These are phyloP conservation scores for Poecilia gillii DNA, from an alignment of 2,797 vertebrate species.

Conservation along the genomic window DNA sequence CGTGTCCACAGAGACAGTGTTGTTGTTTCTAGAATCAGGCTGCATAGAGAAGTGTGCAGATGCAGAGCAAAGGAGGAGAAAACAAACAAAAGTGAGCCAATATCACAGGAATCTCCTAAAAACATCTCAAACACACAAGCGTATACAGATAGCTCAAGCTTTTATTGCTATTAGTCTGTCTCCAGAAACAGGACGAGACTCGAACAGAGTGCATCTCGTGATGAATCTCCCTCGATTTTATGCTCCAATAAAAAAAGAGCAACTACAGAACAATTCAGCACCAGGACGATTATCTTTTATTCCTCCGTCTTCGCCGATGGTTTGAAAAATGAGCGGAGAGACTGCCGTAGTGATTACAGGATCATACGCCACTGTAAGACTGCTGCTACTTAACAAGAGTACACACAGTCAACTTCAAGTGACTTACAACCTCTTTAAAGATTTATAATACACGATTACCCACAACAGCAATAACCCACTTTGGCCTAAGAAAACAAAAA, in stretches of 20 bases:
- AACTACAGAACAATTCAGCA: constrained; percentile 6
- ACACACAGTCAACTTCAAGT: constrained; percentile 44
- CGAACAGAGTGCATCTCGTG: constrained; percentile 29
- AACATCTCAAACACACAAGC: constrained; percentile 15
- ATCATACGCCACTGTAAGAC: constrained; percentile 34
- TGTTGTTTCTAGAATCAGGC: constrained; percentile 52
- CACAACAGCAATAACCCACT: constrained; percentile 30
- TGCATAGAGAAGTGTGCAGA: constrained; percentile 40
- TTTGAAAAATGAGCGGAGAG: constrained; percentile 29
- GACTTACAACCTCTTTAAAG: constrained; percentile 46
- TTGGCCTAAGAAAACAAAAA: constrained; percentile 12
- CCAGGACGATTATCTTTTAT: neutral
- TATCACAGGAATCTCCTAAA: constrained; percentile 32
- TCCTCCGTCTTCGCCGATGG: constrained; percentile 8
- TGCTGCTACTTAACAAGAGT: constrained; percentile 39
- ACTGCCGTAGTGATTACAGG: constrained; percentile 35
- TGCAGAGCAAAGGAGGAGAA: constrained; percentile 20
- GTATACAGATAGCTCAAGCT: constrained; percentile 3
- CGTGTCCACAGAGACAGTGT: constrained; percentile 50
- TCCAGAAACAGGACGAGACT: constrained; percentile 9
- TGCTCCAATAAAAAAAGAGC: constrained; percentile 12
- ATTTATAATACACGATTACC: constrained; percentile 45
- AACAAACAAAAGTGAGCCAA: constrained; percentile 7
- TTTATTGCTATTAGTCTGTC: constrained; percentile 38
- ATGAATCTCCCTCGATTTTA: constrained; percentile 18